Evolutionary conservation across 2,888 invertebrate species (phyloP).

Genomic region (Octonoba sinensis): DNA sequence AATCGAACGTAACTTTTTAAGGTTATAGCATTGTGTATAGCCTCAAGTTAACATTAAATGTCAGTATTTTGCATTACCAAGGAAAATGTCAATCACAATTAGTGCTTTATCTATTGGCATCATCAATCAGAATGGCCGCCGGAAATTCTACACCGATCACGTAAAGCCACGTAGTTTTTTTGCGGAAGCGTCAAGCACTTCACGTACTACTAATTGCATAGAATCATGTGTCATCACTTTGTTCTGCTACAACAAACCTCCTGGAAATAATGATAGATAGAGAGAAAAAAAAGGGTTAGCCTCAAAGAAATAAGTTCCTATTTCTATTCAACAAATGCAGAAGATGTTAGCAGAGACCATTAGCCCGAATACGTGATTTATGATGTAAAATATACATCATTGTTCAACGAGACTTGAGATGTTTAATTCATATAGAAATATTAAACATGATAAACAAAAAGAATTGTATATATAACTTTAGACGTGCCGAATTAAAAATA

Average conservation of each 20-base stretch:
- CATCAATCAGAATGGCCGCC: too few relatives aligned
- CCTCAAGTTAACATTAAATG: too few relatives aligned
- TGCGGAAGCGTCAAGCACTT: constrained; percentile 8
- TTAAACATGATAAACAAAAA: too few relatives aligned
- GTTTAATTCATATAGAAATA: too few relatives aligned
- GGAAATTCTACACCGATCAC: constrained; percentile 48
- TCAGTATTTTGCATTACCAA: too few relatives aligned
- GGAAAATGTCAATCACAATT: too few relatives aligned
- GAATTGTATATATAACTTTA: too few relatives aligned
- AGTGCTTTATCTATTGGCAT: too few relatives aligned
- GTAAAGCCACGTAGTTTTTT: constrained; percentile 41
- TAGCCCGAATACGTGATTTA: constrained; percentile 30
- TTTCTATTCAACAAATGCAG: constrained; percentile 5
- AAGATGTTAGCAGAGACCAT: constrained; percentile 43
- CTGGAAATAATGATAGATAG: neutral
- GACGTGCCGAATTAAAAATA: too few relatives aligned
- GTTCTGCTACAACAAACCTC: constrained; percentile 9
- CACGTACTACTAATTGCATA: constrained; percentile 52
- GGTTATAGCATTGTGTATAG: too few relatives aligned
- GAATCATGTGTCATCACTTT: constrained; percentile 49
- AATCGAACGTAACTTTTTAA: too few relatives aligned
- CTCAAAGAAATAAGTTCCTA: neutral
- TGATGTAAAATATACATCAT: constrained; percentile 25
- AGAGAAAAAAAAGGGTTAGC: constrained; percentile 3
- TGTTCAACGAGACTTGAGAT: constrained; percentile 3